A percentile compares a stretch with the other conserved stretches of the same genome.
These are phyloP conservation scores for Nibea albiflora DNA, from an alignment of 2,113 vertebrate genomes.

Conservation along the genomic window DNA sequence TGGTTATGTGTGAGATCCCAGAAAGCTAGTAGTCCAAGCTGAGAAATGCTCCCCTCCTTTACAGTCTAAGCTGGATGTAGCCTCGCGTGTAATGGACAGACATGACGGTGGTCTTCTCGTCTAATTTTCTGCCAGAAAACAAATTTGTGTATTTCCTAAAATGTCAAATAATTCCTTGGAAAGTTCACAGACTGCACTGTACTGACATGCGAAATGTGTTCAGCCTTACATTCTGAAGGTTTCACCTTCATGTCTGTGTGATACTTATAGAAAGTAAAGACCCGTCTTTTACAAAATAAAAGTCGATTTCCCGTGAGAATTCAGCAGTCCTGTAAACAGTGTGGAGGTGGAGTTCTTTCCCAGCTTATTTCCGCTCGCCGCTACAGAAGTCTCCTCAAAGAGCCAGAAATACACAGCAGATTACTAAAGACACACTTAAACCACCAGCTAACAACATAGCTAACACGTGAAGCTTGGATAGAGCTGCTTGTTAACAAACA, in stretches of 20 bases:
- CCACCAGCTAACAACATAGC: conserved; percentile 24
- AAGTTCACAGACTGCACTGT: not conserved
- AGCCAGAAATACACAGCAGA: conserved; percentile 73
- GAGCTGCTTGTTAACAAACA: conserved; percentile 40
- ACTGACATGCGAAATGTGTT: not conserved
- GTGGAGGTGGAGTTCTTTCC: not conserved
- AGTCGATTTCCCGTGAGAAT: conserved; percentile 14
- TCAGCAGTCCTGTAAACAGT: not conserved
- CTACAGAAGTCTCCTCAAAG: conserved; percentile 17
- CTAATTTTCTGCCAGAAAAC: not conserved
- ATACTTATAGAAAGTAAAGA: not conserved
- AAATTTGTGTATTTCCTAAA: not conserved
- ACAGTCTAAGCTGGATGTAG: not conserved
- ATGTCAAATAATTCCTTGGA: not conserved
- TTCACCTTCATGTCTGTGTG: not conserved
- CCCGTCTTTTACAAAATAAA: not conserved
- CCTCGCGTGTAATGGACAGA: not conserved
- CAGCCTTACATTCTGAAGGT: not conserved
- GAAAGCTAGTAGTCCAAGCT: not conserved
- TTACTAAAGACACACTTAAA: conserved; percentile 64
- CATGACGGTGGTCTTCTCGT: not conserved
- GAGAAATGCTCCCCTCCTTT: not conserved
- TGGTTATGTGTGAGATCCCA: not conserved
- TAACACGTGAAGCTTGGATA: conserved; percentile 45
- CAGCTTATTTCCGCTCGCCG: not conserved